phyloP scores from a whole-genome alignment of 2,797 vertebrate species.

The Neomorphus geoffroyi region DNA sequence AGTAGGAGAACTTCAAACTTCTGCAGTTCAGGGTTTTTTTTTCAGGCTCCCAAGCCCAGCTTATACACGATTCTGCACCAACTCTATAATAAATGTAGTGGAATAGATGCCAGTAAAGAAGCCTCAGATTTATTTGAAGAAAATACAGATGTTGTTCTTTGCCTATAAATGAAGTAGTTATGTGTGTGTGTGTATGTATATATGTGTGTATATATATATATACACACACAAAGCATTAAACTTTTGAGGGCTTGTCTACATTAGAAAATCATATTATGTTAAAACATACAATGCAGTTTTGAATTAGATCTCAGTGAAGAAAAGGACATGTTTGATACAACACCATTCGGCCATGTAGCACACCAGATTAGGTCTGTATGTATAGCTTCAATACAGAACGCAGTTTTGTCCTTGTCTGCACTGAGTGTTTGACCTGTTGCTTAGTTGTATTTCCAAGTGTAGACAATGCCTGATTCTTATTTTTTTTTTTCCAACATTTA shows the following conservation, averaged over 20 bases:
- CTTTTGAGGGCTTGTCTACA: constrained; percentile 54
- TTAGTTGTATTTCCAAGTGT: constrained; percentile 9
- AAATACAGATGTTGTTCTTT: background rate
- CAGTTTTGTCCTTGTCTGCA: constrained; percentile 13
- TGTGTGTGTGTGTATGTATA: too few species aligned
- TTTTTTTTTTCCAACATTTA: background rate
- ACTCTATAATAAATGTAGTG: background rate
- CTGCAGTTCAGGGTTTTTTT: background rate
- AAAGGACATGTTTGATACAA: background rate
- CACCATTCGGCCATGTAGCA: background rate
- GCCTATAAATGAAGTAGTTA: background rate
- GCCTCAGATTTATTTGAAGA: background rate
- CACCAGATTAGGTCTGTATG: background rate
- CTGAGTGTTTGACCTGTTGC: background rate
- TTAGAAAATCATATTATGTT: constrained; percentile 32
- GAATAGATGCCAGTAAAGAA: background rate
- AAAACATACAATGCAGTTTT: background rate
- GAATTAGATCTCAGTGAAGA: constrained; percentile 15
- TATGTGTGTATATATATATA: too few species aligned
- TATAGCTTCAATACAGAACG: background rate
- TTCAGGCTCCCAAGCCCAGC: background rate
- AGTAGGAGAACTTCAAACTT: background rate
- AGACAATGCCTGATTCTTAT: background rate
- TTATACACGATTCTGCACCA: background rate
- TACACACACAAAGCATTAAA: background rate